Percentiles rank a stretch among this genome's conserved stretches.
These are phyloP conservation scores for Carduelis carduelis DNA, from an alignment of 2,797 vertebrate species.

Conservation along the genomic window DNA sequence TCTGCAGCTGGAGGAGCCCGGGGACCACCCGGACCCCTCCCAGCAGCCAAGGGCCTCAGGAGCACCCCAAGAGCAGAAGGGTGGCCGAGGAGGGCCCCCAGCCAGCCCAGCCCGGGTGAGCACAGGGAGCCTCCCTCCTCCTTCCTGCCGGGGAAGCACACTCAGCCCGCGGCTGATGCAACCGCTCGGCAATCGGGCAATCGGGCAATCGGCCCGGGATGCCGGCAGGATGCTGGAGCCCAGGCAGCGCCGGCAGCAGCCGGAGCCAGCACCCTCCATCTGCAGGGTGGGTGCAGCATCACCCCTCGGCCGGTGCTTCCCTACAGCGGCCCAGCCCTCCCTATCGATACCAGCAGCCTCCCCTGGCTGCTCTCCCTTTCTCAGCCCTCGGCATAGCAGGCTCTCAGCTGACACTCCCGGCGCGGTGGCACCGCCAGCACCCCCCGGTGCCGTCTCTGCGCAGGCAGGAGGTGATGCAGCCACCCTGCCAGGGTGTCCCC, in stretches of 20 bases:
- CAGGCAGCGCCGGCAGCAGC: not conserved
- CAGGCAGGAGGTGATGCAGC: not conserved
- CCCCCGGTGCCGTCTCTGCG: not conserved
- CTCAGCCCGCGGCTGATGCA: slow-evolving; percentile 1
- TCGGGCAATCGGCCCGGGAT: not conserved
- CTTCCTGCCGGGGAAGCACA: not conserved
- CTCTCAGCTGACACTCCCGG: not conserved
- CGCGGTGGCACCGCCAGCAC: not conserved
- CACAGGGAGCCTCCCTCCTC: not conserved
- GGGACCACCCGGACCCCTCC: not conserved
- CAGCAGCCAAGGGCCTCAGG: not conserved
- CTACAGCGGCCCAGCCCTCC: not conserved
- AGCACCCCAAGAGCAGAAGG: not conserved
- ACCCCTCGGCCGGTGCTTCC: fast-evolving
- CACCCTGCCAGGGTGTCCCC: not conserved
- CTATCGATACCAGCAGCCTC: not conserved
- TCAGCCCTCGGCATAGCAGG: not conserved
- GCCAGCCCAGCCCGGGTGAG: not conserved
- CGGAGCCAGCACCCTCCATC: not conserved
- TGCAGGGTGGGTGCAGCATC: fast-evolving
- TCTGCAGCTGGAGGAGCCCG: not conserved
- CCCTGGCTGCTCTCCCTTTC: not conserved
- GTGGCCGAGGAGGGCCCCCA: not conserved
- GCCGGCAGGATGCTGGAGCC: not conserved
- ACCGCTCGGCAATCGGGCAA: not conserved